Percentiles rank a stretch among this genome's conserved stretches.
Evolutionary conservation across 2,113 vertebrate species (phyloP).

Genomic region (Lophura nycthemera): DNA sequence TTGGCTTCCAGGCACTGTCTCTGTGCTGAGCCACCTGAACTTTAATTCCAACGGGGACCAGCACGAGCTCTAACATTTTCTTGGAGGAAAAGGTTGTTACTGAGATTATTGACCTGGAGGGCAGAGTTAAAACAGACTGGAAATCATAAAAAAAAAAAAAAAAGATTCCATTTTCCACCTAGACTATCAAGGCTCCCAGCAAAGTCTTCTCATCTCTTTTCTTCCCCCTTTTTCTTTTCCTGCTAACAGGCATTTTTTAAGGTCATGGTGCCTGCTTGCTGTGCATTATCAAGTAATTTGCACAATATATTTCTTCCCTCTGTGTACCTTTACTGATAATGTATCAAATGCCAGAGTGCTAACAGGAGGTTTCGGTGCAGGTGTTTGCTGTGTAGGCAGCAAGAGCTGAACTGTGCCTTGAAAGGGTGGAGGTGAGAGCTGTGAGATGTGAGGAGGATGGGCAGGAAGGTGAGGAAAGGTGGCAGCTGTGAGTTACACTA

Average conservation of each 20-base stretch:
- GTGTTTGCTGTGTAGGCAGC: not conserved
- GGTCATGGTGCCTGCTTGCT: not conserved
- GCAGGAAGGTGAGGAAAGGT: not conserved
- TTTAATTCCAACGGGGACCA: not conserved
- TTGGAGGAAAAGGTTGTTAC: constrained; percentile 42
- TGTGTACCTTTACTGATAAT: not conserved
- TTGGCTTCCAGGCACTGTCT: not conserved
- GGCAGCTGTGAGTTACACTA: not conserved
- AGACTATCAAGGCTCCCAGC: constrained; percentile 12
- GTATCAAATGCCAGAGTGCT: constrained; percentile 11
- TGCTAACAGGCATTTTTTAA: constrained; percentile 45
- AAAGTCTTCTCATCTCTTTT: not conserved
- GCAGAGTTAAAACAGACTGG: constrained; percentile 47
- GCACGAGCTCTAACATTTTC: constrained; percentile 13
- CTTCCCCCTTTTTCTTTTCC: not conserved
- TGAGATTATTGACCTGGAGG: constrained; percentile 45
- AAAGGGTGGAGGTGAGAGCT: not conserved
- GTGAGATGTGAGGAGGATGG: not conserved
- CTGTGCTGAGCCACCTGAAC: not conserved
- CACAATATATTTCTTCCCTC: constrained; percentile 23
- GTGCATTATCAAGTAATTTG: constrained; percentile 41
- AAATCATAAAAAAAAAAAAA: not conserved
- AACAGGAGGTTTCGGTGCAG: accelerated
- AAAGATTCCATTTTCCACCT: constrained; percentile 19
- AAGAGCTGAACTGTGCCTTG: not conserved